Evolutionary conservation across 2,113 vertebrate genomes (phyloP).

Genomic region (Hippoglossus stenolepis): DNA sequence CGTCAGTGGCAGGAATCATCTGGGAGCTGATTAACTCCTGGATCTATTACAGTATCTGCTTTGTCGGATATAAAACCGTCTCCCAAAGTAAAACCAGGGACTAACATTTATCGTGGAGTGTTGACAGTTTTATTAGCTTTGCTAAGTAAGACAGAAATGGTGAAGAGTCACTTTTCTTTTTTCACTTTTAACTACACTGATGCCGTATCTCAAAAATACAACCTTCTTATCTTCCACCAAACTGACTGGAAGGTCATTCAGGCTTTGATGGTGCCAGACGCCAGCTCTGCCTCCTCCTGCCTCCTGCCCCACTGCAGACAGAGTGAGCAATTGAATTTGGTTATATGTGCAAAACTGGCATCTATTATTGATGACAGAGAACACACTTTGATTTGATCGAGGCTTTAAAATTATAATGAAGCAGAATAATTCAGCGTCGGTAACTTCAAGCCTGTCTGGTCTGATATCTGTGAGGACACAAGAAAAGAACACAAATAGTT

Average conservation of each 20-base stretch:
- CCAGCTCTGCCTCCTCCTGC: slow-evolving; percentile 12
- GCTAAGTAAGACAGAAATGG: slow-evolving; percentile 15
- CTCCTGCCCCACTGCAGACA: slow-evolving; percentile 33
- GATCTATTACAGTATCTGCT: slow-evolving; percentile 3
- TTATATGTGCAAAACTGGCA: slow-evolving; percentile 41
- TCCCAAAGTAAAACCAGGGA: slow-evolving; percentile 4
- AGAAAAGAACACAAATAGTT: not conserved
- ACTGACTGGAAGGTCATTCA: slow-evolving; percentile 28
- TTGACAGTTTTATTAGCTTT: slow-evolving; percentile 10
- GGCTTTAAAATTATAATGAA: slow-evolving; percentile 38
- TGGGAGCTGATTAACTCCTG: slow-evolving; percentile 8
- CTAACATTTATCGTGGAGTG: not conserved
- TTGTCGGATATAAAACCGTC: slow-evolving; percentile 11
- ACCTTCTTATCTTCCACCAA: slow-evolving; percentile 19
- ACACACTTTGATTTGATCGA: slow-evolving; percentile 48
- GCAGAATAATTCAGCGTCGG: slow-evolving; percentile 33
- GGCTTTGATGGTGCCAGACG: slow-evolving; percentile 27
- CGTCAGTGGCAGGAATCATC: not conserved
- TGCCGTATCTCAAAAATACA: slow-evolving; percentile 34
- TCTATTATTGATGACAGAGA: slow-evolving; percentile 55
- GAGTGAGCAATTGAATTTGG: slow-evolving; percentile 20
- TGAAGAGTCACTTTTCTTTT: slow-evolving; percentile 22
- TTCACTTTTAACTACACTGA: slow-evolving; percentile 22
- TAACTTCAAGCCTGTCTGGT: slow-evolving; percentile 7
- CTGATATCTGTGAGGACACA: not conserved